phyloP scores from a whole-genome alignment of 2,113 vertebrate species.

The Anser cygnoides region DNA sequence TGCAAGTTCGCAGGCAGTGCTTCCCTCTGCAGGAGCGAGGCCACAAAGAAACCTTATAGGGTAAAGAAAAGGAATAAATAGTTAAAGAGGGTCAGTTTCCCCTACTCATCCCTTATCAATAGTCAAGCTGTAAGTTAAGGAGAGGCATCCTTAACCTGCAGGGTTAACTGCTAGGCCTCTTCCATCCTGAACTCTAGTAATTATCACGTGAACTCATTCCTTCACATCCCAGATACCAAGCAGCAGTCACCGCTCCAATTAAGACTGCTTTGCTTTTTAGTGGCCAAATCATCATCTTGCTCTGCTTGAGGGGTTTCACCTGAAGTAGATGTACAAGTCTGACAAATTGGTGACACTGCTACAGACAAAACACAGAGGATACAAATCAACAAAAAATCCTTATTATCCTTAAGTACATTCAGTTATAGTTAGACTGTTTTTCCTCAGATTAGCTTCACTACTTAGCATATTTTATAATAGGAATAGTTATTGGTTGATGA shows the following conservation, averaged over 20 bases:
- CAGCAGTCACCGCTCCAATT: background rate
- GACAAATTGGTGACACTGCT: background rate
- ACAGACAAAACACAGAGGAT: background rate
- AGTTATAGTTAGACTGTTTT: background rate
- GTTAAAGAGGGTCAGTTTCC: constrained; percentile 43
- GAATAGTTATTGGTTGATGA: background rate
- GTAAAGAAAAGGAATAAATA: constrained; percentile 44
- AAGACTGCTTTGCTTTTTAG: background rate
- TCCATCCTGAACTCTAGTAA: background rate
- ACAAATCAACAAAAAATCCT: background rate
- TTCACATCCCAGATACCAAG: background rate
- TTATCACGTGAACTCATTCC: background rate
- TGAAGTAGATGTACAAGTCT: background rate
- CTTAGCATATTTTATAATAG: background rate
- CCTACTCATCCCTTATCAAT: background rate
- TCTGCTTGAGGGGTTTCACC: background rate
- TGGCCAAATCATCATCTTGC: background rate
- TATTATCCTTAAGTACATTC: background rate
- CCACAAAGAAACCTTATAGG: background rate
- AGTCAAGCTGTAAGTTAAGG: constrained; percentile 30
- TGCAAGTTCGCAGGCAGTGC: background rate
- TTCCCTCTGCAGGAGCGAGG: background rate
- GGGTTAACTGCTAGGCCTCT: background rate
- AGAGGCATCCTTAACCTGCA: background rate
- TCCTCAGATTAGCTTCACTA: background rate